Base-by-base conservation (phyloP, 2,888 invertebrate species). In the Cinara cedri region DNA sequence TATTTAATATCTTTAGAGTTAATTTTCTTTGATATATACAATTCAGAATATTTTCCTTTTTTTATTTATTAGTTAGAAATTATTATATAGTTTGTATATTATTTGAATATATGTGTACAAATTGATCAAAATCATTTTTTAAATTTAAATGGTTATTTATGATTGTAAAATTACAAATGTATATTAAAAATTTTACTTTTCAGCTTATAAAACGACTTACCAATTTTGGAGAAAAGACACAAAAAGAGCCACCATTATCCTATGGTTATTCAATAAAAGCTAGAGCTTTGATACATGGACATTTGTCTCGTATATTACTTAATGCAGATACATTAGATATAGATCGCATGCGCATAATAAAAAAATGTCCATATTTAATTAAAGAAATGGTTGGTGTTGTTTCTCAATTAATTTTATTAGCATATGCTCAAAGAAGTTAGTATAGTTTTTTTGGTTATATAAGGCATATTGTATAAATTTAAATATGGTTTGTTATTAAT, bases 371-470 rank as follows among this genome's bases (percentile, higher is more conserved):
- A 0, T 96, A 96, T 86, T 90, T 99, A 62, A 92, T 99, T 76
- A 95, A 97, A 84, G 98, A 99, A 87, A 97, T 98, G 95, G 94
- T 98, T 76, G 95, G 94, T 85, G 96, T 97, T 85, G 93, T 96
- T 16, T 95, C 97, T 85, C 96, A 97, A 86, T 89, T 98, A 63
- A 95, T 97, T 81, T 91, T 96, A 85, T 62, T 83, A 62, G 81
- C 81, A 62, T 81, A 82, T 70, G 82, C 82, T 60, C 81, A 81
- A 81, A 70, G 71, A 72, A 81, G 82, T 82, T 70, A 63, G 74
- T 54, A n/a, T 44, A 14, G 24, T 42, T 26, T 26, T 14, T 72
- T 60, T 46, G 14, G n/a, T n/a, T 46, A 51, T 51, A 16, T 72
- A 46, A 9, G 46, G 24, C 3, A 6, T n/a, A 1, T 68, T n/a